Conservation (phyloP, 1,140 invertebrate species). For the Colletes latitarsis region DNA sequence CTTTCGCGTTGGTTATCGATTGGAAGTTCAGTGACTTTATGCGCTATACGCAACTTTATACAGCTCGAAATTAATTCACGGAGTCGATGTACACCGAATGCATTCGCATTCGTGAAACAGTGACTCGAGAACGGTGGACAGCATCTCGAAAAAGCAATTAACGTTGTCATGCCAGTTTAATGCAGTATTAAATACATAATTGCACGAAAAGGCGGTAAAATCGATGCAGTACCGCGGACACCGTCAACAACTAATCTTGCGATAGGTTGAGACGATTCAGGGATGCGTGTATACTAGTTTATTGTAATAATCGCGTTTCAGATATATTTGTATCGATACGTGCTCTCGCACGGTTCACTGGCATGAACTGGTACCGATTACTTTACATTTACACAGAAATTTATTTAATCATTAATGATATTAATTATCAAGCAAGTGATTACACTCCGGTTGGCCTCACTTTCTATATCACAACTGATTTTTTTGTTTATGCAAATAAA, state of each 20-base stretch:
- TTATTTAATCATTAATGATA: not conserved
- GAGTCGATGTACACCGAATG: no score
- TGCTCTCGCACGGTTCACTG: not conserved
- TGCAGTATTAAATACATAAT: not conserved
- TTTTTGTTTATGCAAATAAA: not conserved
- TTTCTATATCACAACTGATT: not conserved
- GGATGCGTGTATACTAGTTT: not conserved
- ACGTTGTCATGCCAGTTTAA: no score
- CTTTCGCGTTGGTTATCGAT: slow-evolving; percentile 18
- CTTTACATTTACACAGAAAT: not conserved
- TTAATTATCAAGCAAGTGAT: slow-evolving; percentile 11
- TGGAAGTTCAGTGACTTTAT: slow-evolving; percentile 22
- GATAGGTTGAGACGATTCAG: not conserved
- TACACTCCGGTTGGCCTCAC: not conserved
- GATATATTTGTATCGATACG: not conserved
- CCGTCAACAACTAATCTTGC: not conserved
- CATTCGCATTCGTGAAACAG: no score
- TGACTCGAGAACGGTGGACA: no score
- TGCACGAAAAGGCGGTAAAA: not conserved
- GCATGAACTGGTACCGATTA: not conserved
- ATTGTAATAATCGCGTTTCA: not conserved
- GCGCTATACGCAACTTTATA: not conserved
- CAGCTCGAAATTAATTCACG: not conserved
- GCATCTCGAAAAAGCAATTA: no score
- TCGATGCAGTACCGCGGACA: not conserved